Evolutionary conservation across 1,140 invertebrate species (phyloP).

Genomic region (Tyrophagus putrescentiae): DNA sequence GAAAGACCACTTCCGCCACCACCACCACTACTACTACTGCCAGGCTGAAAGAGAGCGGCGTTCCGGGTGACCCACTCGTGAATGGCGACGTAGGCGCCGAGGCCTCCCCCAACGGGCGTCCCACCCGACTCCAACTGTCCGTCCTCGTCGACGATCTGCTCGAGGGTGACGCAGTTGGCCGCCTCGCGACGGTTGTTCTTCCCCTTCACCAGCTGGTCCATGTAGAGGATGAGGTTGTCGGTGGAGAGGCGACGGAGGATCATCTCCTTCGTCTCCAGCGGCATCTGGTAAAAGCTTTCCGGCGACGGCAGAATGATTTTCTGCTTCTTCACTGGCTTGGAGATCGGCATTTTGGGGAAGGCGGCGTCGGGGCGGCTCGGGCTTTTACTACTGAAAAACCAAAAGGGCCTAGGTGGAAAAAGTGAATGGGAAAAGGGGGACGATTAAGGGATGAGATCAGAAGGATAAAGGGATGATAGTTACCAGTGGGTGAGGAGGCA

Average conservation of each 20-base stretch:
- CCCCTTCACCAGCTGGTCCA: background rate
- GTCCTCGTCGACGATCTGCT: slow-evolving; percentile 3
- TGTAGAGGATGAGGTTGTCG: background rate
- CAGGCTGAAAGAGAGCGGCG: too few relatives aligned
- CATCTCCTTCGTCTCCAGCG: background rate
- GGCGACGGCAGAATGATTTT: background rate
- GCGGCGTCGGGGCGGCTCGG: too few relatives aligned
- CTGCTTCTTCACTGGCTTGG: slow-evolving; percentile 1
- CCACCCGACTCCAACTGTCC: too few relatives aligned
- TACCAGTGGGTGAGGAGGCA: too few relatives aligned
- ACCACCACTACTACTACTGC: background rate
- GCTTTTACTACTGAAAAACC: too few relatives aligned
- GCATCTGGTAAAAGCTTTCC: background rate
- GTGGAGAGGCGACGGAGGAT: background rate
- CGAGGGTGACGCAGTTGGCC: background rate
- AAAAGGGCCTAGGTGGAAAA: too few relatives aligned
- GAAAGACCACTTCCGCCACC: background rate
- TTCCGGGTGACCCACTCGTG: too few relatives aligned
- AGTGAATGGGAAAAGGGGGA: too few relatives aligned
- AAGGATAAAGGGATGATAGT: too few relatives aligned
- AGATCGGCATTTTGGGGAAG: slow-evolving; percentile 10
- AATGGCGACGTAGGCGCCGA: too few relatives aligned
- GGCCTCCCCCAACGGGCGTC: too few relatives aligned
- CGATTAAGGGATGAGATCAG: too few relatives aligned
- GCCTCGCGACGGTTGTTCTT: background rate